Base-by-base conservation (phyloP, 2,888 invertebrate genomes). In the Yponomeuta plumbellus region DNA sequence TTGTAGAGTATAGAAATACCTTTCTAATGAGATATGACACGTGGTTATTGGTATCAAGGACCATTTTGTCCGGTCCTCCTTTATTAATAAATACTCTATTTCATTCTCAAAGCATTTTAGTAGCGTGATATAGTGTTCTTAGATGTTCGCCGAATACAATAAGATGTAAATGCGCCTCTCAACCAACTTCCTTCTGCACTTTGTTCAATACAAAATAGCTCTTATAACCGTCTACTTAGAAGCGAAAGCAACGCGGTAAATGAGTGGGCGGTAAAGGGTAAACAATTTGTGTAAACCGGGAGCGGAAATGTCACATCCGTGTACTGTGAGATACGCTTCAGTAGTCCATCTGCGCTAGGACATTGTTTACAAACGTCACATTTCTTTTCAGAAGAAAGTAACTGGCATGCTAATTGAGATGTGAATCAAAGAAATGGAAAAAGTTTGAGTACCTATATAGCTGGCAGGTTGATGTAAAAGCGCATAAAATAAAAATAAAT, bases 51-150 rank as follows among this genome's bases (percentile, higher is more conserved):
- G n/a, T n/a, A n/a, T n/a, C n/a, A n/a, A n/a, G n/a, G n/a, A n/a
- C n/a, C n/a, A n/a, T n/a, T n/a, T n/a, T n/a, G n/a, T n/a, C n/a
- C n/a, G n/a, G n/a, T n/a, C n/a, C n/a, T n/a, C n/a, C n/a, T n/a
- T n/a, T n/a, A n/a, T n/a, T n/a, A n/a, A n/a, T n/a, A n/a, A n/a
- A n/a, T n/a, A 17, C 44, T 52, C 44, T 17, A 58, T 58, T 22
- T 58, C 21, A 21, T n/a, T 11, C 6, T 58, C 22, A 11, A 79
- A 78, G 80, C 77, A 79, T 80, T 82, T 79, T 84, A 76, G 84
- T 85, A 85, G 85, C 84, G 75, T 83, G 79, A 83, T 83, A 83
- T 80, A 80, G 78, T 81, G 78, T 83, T 80, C 83, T 84, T 80
- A 83, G 83, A 83, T 84, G 76, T 64, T 63, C 71, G 74, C 73